Conservation (phyloP, 2,797 vertebrate species). For the Hydrolagus colliei region DNA sequence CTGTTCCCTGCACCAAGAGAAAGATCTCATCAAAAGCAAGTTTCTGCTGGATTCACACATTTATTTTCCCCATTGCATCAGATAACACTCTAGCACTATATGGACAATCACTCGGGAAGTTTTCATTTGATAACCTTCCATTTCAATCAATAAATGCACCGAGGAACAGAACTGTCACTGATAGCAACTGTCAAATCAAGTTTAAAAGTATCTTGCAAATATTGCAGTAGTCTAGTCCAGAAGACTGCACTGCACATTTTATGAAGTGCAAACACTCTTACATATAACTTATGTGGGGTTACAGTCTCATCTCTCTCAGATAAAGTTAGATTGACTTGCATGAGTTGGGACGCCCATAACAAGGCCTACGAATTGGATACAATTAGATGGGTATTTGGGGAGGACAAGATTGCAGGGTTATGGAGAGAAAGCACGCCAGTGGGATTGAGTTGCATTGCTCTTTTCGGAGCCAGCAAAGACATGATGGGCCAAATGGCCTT, state of each 20-base stretch:
- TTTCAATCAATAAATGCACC: background rate
- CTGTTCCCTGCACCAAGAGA: too few species aligned
- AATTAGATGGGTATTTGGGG: background rate
- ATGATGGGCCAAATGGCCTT: too few species aligned
- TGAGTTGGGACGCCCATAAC: background rate
- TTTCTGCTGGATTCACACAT: too few species aligned
- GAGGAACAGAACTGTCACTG: background rate
- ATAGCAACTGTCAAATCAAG: background rate
- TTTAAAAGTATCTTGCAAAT: background rate
- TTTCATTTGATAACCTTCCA: background rate
- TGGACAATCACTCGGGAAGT: too few species aligned
- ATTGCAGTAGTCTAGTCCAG: background rate
- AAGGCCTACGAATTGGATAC: background rate
- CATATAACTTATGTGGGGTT: background rate
- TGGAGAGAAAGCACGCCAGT: too few species aligned
- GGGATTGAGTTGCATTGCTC: too few species aligned
- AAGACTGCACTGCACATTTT: background rate
- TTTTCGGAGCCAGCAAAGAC: too few species aligned
- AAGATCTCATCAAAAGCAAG: too few species aligned
- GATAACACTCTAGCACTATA: too few species aligned
- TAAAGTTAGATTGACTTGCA: background rate
- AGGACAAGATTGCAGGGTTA: too few species aligned
- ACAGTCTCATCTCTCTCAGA: background rate
- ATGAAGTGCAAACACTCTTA: background rate
- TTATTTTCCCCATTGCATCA: too few species aligned